phyloP scores from a whole-genome alignment of 2,113 vertebrate species.

The Crypturellus undulatus region DNA sequence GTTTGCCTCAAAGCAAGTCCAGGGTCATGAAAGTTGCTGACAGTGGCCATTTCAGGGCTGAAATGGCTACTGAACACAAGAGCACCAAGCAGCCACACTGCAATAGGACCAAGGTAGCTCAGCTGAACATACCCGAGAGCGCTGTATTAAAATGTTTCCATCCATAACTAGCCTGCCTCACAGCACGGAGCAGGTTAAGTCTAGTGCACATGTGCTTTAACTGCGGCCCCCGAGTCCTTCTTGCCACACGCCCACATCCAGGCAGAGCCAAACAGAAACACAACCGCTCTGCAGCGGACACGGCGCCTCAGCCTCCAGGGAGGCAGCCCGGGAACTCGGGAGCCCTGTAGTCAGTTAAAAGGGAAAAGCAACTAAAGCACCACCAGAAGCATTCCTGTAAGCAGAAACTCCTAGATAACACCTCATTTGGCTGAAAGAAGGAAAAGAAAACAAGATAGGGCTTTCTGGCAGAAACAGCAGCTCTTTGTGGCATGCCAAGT shows the following conservation, averaged over 20 bases:
- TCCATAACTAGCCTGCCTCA: background rate
- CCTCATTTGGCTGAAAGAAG: background rate
- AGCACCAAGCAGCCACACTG: background rate
- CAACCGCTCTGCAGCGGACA: background rate
- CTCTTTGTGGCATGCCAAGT: background rate
- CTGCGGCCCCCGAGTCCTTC: background rate
- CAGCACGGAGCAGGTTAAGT: background rate
- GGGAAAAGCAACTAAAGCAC: background rate
- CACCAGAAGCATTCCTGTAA: background rate
- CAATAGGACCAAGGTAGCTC: background rate
- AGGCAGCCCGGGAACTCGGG: background rate
- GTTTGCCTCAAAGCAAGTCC: background rate
- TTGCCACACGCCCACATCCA: background rate
- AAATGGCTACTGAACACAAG: background rate
- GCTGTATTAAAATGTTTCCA: background rate
- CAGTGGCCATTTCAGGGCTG: background rate
- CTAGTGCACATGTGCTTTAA: background rate
- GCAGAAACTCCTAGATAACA: background rate
- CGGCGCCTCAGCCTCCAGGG: background rate
- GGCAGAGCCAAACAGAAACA: background rate
- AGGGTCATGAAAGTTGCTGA: background rate
- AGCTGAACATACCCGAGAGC: background rate
- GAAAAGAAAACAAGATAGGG: background rate
- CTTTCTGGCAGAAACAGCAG: background rate
- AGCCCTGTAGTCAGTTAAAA: background rate